These are phyloP conservation scores for Eubasilissa splendida DNA, from an alignment of 2,888 invertebrate species.

Conservation along the genomic window DNA sequence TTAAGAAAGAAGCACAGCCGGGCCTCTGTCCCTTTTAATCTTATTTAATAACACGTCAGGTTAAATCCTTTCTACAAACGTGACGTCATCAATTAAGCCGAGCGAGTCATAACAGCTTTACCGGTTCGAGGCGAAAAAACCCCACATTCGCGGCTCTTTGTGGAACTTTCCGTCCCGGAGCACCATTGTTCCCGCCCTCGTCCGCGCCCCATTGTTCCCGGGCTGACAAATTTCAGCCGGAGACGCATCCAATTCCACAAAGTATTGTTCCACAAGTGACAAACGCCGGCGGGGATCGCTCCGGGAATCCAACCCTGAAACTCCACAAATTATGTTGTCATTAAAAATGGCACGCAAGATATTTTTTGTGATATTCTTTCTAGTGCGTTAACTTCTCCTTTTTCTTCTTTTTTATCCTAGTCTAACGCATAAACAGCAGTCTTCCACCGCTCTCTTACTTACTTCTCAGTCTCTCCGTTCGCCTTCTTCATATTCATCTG, in stretches of 20 bases:
- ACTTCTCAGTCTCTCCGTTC: too few species aligned
- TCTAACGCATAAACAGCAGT: too few species aligned
- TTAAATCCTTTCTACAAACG: conserved; percentile 4
- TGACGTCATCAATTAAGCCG: conserved; percentile 4
- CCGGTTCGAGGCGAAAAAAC: neutral
- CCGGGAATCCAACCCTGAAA: neutral
- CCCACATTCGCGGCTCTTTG: neutral
- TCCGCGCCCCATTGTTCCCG: conserved; percentile 2
- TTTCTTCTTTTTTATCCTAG: too few species aligned
- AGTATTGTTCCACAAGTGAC: conserved; percentile 1
- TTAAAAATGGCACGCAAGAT: too few species aligned
- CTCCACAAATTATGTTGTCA: too few species aligned
- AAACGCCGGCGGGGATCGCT: neutral
- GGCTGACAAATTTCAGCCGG: conserved; percentile 11
- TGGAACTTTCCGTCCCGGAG: neutral
- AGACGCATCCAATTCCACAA: conserved; percentile 9
- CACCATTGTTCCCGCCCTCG: neutral
- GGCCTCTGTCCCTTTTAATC: neutral
- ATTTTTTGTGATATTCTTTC: too few species aligned
- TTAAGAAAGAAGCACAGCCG: too few species aligned
- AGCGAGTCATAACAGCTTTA: neutral
- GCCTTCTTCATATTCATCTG: too few species aligned
- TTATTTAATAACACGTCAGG: conserved; percentile 13
- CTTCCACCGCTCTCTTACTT: too few species aligned
- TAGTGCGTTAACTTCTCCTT: too few species aligned